Base-by-base conservation (phyloP, 2,888 invertebrate genomes). In the Acleris sparsana region DNA sequence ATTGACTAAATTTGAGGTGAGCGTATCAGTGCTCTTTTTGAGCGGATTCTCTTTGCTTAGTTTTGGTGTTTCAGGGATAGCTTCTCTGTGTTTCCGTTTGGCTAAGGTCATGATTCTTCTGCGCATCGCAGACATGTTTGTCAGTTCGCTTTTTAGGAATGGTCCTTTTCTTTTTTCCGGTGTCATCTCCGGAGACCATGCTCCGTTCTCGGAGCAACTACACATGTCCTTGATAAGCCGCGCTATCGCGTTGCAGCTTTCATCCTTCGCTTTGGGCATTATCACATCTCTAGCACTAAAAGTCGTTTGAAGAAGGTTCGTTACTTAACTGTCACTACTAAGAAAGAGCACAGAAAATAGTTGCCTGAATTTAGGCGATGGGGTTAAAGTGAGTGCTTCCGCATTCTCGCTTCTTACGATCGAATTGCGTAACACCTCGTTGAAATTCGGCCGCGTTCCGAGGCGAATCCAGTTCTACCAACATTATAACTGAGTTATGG, bases 131-230 rank as follows among this genome's bases (percentile, higher is more conserved):
- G 92, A 88, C 91, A 92, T 92, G 71, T 92, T 92, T 0, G 91
- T 91, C 13, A 92, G 78, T 72, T 92, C 92, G 73, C 91, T 90
- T 72, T 89, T 92, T 43, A 92, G 72, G 62, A 92, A 85, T 3
- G 91, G 91, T 0, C 89, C 88, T 66, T 87, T 86, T 29, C 87
- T 75, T 56, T 83, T 84, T 4, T 89, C 86, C 1, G 90, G 78
- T 20, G 91, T 91, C 88, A 93, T 91, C 17, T 92, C 90, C 1
- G 93, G 93, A 0, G 93, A 93, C 93, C 93, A 93, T 58, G 91
- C 88, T 49, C 88, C 93, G 85, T 92, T 89, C 71, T 93, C 92
- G 0, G 93, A 88, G 63, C 93, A 93, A 70, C 93, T 92, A 73
- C 93, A 93, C 72, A 93, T 85, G 76, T 93, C 93, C 71, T 92